These are phyloP conservation scores for Bufotes viridis DNA, from an alignment of 2,797 vertebrate species.

Conservation along the genomic window DNA sequence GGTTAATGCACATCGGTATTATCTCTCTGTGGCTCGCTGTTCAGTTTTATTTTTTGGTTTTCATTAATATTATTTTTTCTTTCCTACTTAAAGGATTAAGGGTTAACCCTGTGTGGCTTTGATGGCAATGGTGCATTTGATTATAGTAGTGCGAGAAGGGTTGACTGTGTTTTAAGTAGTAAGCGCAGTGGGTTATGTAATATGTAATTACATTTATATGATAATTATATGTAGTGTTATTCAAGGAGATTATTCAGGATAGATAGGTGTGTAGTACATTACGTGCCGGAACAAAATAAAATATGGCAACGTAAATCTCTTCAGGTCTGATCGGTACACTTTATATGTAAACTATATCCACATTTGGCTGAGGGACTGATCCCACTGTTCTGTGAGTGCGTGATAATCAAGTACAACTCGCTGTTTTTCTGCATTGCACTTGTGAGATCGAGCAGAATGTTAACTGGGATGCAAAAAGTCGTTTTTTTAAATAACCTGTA, in stretches of 20 bases:
- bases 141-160: background rate
- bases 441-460: background rate
- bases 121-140: background rate
- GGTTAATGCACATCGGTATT: constrained; percentile 9
- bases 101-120: constrained; percentile 24
- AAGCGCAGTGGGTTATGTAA: background rate
- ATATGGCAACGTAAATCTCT: background rate
- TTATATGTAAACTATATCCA: background rate
- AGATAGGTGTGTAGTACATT: constrained; percentile 1
- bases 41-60: background rate
- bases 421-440: background rate
- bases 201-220: constrained; percentile 39
- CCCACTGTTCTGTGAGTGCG: background rate
- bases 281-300: background rate
- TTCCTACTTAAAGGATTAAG: constrained; percentile 23
- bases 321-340: background rate
- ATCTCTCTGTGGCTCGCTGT: constrained; percentile 11
- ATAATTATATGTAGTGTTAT: constrained; percentile 45
- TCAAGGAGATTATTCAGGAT: constrained; percentile 24
- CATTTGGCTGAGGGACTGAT: background rate
- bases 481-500: background rate
- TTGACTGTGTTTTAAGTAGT: constrained; percentile 5
- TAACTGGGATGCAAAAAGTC: background rate
- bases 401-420: background rate
- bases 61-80: background rate